Conservation (phyloP, 2,888 invertebrate genomes). For the Eupeodes luniger region DNA sequence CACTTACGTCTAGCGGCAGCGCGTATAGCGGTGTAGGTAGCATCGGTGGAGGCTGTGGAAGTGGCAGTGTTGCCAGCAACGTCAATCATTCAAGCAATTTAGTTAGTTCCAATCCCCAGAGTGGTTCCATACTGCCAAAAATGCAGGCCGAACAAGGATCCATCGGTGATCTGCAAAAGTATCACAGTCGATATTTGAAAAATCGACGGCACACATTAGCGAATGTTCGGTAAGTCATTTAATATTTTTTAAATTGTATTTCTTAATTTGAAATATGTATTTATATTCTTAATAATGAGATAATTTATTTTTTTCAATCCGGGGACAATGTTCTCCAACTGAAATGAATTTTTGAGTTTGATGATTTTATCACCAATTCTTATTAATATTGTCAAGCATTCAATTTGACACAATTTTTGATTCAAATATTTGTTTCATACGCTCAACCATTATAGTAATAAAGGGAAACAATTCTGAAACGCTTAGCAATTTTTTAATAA, state of each 20-base stretch:
- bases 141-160: slow-evolving; percentile 97
- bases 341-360: too few relatives aligned
- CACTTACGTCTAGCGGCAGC: slow-evolving; percentile 80
- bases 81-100: slow-evolving; percentile 77
- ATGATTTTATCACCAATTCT: too few relatives aligned
- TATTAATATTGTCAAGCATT: too few relatives aligned
- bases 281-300: too few relatives aligned
- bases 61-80: slow-evolving; percentile 79
- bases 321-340: too few relatives aligned
- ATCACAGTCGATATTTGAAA: slow-evolving; percentile 93
- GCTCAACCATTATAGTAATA: too few relatives aligned
- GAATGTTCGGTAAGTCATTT: slow-evolving; percentile 93
- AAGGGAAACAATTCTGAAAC: too few relatives aligned
- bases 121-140: slow-evolving; percentile 85
- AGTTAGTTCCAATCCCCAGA: slow-evolving; percentile 79
- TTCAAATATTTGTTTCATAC: too few relatives aligned
- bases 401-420: too few relatives aligned
- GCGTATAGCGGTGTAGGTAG: slow-evolving; percentile 80
- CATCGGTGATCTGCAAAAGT: slow-evolving; percentile 95
- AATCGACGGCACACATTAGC: slow-evolving; percentile 95
- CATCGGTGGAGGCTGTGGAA: slow-evolving; percentile 77
- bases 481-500: too few relatives aligned
- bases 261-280: too few relatives aligned
- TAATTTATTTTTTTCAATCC: too few relatives aligned
- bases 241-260: neutral